A percentile compares a stretch with the other conserved stretches of the same genome.
Evolutionary conservation across 2,113 vertebrate species (phyloP).

Genomic region (Turnix velox): DNA sequence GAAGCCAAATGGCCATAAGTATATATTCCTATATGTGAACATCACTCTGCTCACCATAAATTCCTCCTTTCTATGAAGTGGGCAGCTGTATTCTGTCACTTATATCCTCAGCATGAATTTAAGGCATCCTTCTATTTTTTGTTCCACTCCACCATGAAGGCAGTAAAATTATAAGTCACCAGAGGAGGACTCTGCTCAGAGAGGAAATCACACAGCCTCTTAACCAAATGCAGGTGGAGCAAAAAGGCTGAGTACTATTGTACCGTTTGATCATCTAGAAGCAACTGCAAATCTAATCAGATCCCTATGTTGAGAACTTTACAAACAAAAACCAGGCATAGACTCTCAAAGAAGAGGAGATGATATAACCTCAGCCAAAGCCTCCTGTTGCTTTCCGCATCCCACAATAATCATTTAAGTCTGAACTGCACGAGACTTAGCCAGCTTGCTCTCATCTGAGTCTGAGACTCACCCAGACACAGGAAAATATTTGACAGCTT

Average conservation of each 20-base stretch:
- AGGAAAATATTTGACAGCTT: background rate
- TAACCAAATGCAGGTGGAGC: constrained; percentile 49
- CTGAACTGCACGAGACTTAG: background rate
- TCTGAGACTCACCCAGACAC: background rate
- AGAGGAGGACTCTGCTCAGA: background rate
- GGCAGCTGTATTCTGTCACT: background rate
- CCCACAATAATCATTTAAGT: constrained; percentile 35
- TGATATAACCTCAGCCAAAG: constrained; percentile 46
- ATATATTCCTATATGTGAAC: background rate
- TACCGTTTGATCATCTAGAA: constrained; percentile 48
- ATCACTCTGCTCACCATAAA: background rate
- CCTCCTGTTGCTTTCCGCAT: constrained; percentile 47
- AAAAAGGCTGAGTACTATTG: background rate
- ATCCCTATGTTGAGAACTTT: constrained; percentile 28
- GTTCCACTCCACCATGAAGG: background rate
- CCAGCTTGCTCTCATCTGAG: constrained; percentile 13
- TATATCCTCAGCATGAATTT: background rate
- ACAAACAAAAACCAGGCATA: constrained; percentile 32
- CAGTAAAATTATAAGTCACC: constrained; percentile 21
- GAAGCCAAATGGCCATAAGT: background rate
- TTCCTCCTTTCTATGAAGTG: background rate
- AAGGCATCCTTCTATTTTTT: background rate
- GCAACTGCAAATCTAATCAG: constrained; percentile 59
- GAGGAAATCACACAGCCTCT: constrained; percentile 36
- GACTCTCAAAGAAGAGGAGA: constrained; percentile 1